phyloP scores from a whole-genome alignment of 2,113 vertebrate species.

The Centropus unirufus region DNA sequence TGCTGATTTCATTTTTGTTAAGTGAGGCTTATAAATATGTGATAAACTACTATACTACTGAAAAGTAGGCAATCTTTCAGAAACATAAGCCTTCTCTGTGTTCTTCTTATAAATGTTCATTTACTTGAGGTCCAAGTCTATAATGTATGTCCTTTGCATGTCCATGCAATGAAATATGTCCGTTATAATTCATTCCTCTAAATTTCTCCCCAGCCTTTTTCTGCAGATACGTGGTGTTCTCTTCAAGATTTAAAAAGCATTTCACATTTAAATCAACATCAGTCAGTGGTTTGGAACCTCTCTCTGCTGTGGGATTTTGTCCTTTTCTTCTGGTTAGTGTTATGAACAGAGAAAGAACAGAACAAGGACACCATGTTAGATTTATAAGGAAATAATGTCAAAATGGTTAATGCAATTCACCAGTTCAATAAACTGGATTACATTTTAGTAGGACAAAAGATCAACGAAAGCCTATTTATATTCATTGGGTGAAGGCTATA shows the following conservation, averaged over 20 bases:
- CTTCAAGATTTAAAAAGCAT: slow-evolving; percentile 8
- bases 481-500: slow-evolving; percentile 75
- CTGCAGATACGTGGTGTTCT: neutral
- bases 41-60: neutral
- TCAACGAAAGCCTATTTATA: slow-evolving; percentile 76
- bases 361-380: slow-evolving; percentile 73
- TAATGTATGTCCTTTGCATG: neutral
- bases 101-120: neutral
- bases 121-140: neutral
- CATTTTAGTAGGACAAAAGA: slow-evolving; percentile 79
- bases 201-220: neutral
- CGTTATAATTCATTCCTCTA: neutral
- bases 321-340: slow-evolving; percentile 36
- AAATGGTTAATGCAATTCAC: slow-evolving; percentile 78
- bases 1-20: neutral
- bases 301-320: neutral
- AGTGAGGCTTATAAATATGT: neutral
- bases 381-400: slow-evolving; percentile 79
- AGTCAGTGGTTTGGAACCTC: slow-evolving; percentile 1
- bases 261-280: slow-evolving; percentile 40
- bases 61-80: neutral
- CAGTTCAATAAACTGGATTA: slow-evolving; percentile 78
- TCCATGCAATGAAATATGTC: neutral
- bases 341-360: slow-evolving; percentile 48
- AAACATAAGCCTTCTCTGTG: neutral